Conservation (phyloP, 2,888 invertebrate genomes). For the Lepidocyrtinus sp. region DNA sequence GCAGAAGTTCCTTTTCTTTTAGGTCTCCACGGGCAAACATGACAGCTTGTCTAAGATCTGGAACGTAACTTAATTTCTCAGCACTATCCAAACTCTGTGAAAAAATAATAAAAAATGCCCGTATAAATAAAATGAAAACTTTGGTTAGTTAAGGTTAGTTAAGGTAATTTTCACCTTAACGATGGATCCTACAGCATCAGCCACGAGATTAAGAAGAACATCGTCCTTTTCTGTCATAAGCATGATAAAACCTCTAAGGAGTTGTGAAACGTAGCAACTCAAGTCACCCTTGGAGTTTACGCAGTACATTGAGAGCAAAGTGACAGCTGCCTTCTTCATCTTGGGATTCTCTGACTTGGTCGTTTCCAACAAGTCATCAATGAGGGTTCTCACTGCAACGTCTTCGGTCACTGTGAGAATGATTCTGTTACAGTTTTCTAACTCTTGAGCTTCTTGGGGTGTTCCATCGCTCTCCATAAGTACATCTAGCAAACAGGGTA, state of each 20-base stretch:
- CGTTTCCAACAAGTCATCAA: constrained; percentile 87
- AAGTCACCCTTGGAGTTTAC: constrained; percentile 91
- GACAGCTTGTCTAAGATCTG: constrained; percentile 94
- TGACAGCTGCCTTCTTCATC: constrained; percentile 85
- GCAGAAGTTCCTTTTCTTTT: constrained; percentile 81
- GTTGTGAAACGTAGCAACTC: constrained; percentile 87
- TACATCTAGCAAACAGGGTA: constrained; percentile 85
- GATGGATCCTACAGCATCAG: constrained; percentile 93
- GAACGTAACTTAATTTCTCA: constrained; percentile 88
- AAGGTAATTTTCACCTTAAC: constrained; percentile 76
- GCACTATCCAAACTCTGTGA: constrained; percentile 83
- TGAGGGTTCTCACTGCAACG: constrained; percentile 87
- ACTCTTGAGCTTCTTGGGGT: constrained; percentile 75
- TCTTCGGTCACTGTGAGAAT: constrained; percentile 92
- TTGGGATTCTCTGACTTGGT: constrained; percentile 79
- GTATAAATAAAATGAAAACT: not conserved
- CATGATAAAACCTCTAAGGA: constrained; percentile 88
- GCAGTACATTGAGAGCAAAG: constrained; percentile 91
- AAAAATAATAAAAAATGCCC: not conserved
- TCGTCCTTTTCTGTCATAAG: constrained; percentile 87
- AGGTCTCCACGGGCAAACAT: constrained; percentile 90
- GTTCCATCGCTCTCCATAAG: constrained; percentile 55
- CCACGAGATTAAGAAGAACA: constrained; percentile 86
- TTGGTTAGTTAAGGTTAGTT: constrained; percentile 3
- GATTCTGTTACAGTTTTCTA: constrained; percentile 94